Conservation (phyloP, 1,140 invertebrate genomes). For the Drosophila tsacasi region DNA sequence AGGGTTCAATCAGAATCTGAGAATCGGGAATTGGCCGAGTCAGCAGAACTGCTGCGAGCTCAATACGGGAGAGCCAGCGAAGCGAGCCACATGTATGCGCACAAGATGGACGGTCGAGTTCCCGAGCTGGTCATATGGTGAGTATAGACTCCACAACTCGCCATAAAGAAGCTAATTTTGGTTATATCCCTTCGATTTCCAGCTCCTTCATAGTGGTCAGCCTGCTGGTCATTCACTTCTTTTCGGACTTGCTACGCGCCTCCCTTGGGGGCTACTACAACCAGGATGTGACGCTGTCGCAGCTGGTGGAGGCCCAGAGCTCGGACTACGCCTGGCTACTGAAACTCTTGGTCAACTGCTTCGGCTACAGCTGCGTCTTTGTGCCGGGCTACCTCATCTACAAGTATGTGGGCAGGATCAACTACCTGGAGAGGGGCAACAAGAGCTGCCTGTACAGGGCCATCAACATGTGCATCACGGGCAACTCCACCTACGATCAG, state of each 20-base stretch:
- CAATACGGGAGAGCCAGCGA: constrained; percentile 8
- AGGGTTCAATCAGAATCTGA: constrained; percentile 35
- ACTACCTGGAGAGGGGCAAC: constrained; percentile 90
- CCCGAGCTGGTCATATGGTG: constrained; percentile 81
- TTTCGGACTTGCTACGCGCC: constrained; percentile 72
- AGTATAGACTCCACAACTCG: not conserved
- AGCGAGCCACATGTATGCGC: constrained; percentile 53
- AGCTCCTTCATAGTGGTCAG: constrained; percentile 77
- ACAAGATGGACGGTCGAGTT: constrained; percentile 65
- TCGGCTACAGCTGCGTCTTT: constrained; percentile 95
- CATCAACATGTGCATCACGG: constrained; percentile 89
- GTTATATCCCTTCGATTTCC: not conserved
- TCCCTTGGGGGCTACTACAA: constrained; percentile 67
- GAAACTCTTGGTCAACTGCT: constrained; percentile 91
- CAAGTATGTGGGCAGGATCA: constrained; percentile 92
- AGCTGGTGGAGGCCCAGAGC: constrained; percentile 75
- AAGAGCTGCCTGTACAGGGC: constrained; percentile 87
- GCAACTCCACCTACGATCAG: constrained; percentile 71
- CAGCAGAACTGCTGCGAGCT: constrained; percentile 30
- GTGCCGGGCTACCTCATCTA: constrained; percentile 94
- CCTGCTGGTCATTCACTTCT: constrained; percentile 78
- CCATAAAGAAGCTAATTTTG: not conserved
- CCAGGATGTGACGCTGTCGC: constrained; percentile 72
- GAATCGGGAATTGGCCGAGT: constrained; percentile 29
- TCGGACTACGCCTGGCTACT: constrained; percentile 91